Evolutionary conservation across 92 coral and sea anemone species (phyloP).

Genomic region (Nematostella vectensis): DNA sequence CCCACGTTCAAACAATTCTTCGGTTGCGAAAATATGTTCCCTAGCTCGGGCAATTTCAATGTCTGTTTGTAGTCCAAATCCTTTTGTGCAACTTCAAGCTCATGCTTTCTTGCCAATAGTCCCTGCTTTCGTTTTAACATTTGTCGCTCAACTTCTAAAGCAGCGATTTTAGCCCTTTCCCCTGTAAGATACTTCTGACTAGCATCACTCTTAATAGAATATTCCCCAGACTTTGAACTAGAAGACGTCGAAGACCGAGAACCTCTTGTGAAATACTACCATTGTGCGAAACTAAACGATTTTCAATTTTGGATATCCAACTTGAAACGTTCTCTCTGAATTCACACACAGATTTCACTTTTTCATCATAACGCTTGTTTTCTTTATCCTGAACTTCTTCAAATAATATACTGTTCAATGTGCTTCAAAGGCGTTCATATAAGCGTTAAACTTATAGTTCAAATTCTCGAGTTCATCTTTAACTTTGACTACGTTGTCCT

Average conservation of each 20-base stretch:
- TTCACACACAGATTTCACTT: slow-evolving; percentile 19
- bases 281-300: slow-evolving; percentile 5
- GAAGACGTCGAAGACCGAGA: slow-evolving; percentile 9
- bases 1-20: slow-evolving; percentile 4
- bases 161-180: slow-evolving; percentile 52
- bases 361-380: slow-evolving; percentile 22
- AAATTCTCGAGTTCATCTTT: slow-evolving; percentile 24
- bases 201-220: background rate
- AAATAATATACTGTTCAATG: slow-evolving; percentile 5
- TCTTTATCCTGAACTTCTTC: slow-evolving; percentile 35
- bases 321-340: slow-evolving; percentile 18
- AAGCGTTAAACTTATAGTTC: too few relatives aligned
- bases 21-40: slow-evolving; percentile 15
- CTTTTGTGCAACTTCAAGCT: slow-evolving; percentile 34
- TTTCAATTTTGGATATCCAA: slow-evolving; percentile 23
- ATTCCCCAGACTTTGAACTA: slow-evolving; percentile 2
- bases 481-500: slow-evolving; percentile 23
- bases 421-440: too few relatives aligned
- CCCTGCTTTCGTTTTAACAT: slow-evolving; percentile 39
- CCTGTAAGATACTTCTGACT: slow-evolving; percentile 10
- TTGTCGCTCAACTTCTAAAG: slow-evolving; percentile 35
- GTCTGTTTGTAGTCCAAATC: slow-evolving; percentile 30
- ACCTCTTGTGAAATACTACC: slow-evolving; percentile 10
- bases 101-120: slow-evolving; percentile 22
- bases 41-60: slow-evolving; percentile 43